These are phyloP conservation scores for Eubucco bourcierii DNA, from an alignment of 2,113 vertebrate genomes.

Conservation along the genomic window DNA sequence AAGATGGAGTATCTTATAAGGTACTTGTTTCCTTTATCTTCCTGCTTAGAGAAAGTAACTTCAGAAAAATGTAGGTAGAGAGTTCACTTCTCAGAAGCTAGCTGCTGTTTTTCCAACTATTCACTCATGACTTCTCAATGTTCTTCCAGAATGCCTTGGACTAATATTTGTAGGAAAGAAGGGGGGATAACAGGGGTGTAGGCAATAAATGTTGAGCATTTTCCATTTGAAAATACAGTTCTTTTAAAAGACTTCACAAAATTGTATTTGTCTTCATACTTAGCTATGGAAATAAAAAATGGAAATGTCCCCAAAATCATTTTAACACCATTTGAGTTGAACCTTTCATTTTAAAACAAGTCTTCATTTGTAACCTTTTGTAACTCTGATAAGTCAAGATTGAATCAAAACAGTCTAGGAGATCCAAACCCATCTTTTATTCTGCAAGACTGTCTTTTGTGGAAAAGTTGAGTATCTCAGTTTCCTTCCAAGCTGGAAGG, in stretches of 20 bases:
- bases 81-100: not conserved
- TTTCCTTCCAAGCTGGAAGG: conserved; percentile 49
- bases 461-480: conserved; percentile 33
- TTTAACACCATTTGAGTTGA: conserved; percentile 6
- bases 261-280: not conserved
- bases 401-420: not conserved
- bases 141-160: not conserved
- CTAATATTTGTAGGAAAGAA: not conserved
- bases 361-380: not conserved
- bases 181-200: not conserved
- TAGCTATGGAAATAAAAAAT: not conserved
- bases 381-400: conserved; percentile 1
- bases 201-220: not conserved
- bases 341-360: conserved; percentile 34
- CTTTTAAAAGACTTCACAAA: not conserved
- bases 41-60: not conserved
- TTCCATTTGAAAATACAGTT: not conserved
- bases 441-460: conserved; percentile 35
- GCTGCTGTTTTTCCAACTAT: not conserved
- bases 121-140: not conserved
- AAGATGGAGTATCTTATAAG: not conserved
- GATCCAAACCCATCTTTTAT: not conserved
- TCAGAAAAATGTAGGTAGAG: not conserved
- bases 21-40: not conserved
- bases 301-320: not conserved